Conservation (phyloP, 2,113 vertebrate species). For the Dipodomys stephensi region DNA sequence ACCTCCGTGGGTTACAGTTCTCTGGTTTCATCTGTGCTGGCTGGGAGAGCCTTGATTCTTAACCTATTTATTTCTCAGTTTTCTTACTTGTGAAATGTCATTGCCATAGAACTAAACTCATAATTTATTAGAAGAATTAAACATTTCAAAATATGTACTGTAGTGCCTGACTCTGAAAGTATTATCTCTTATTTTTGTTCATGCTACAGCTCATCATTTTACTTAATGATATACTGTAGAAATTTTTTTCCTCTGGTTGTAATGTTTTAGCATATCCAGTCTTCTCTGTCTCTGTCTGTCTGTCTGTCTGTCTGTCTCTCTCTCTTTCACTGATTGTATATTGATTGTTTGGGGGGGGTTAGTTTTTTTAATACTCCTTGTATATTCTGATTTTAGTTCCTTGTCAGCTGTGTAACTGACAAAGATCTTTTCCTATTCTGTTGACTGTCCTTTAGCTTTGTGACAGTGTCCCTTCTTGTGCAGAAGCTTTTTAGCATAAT, state of each 20-base stretch:
- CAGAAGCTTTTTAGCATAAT: too few relatives aligned
- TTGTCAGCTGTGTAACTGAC: too few relatives aligned
- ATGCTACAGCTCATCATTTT: conserved; percentile 45
- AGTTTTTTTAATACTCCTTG: too few relatives aligned
- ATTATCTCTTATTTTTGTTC: conserved; percentile 45
- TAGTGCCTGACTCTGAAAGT: background rate
- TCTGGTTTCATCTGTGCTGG: background rate
- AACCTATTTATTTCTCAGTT: background rate
- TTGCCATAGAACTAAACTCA: background rate
- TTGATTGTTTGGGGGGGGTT: too few relatives aligned
- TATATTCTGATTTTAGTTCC: too few relatives aligned
- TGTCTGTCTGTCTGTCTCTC: too few relatives aligned
- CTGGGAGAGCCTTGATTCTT: background rate
- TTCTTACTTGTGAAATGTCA: conserved; percentile 13
- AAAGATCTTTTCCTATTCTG: too few relatives aligned
- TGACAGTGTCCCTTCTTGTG: too few relatives aligned
- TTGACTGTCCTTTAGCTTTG: too few relatives aligned
- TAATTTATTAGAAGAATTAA: background rate
- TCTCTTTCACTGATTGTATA: too few relatives aligned
- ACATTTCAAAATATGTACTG: background rate
- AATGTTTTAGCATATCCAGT: background rate
- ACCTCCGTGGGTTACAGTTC: background rate
- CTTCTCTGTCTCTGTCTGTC: background rate
- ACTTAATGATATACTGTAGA: background rate
- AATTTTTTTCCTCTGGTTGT: conserved; percentile 7